A percentile compares a stretch with the other conserved stretches of the same genome.
These are phyloP conservation scores for Verasper variegatus DNA, from an alignment of 2,113 vertebrate genomes.

Conservation along the genomic window DNA sequence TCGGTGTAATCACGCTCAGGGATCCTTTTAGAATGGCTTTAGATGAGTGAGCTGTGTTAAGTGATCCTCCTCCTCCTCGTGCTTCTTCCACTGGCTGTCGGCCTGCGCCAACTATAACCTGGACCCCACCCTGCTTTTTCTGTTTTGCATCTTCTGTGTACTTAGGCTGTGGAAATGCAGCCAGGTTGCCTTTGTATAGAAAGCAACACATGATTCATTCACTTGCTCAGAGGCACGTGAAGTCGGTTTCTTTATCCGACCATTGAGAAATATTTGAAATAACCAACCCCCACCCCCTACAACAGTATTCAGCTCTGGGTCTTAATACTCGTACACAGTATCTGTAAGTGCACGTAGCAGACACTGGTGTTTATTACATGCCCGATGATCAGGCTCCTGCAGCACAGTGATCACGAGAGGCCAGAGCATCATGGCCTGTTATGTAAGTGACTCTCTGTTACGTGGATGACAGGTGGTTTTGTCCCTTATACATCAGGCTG, in stretches of 20 bases:
- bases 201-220: not conserved
- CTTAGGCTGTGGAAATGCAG: slow-evolving; percentile 9
- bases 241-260: too few relatives aligned
- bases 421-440: too few relatives aligned
- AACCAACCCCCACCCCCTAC: not conserved
- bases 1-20: slow-evolving; percentile 57
- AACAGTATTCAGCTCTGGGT: slow-evolving; percentile 3
- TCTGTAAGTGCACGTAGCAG: not conserved
- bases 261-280: too few relatives aligned
- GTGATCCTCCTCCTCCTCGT: slow-evolving; percentile 46
- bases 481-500: slow-evolving; percentile 11
- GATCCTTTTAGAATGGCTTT: slow-evolving; percentile 41
- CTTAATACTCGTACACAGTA: not conserved
- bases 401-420: not conserved
- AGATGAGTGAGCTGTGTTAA: slow-evolving; percentile 54
- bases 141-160: not conserved
- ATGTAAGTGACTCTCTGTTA: slow-evolving; percentile 3
- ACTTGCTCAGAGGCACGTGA: not conserved
- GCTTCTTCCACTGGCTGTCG: not conserved
- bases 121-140: slow-evolving; percentile 16
- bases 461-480: slow-evolving; percentile 59
- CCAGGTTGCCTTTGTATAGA: not conserved
- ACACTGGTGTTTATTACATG: slow-evolving; percentile 19
- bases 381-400: slow-evolving; percentile 31
- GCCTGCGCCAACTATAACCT: too few relatives aligned